These are phyloP conservation scores for Cosmia pyralina DNA, from an alignment of 2,888 invertebrate genomes.

Conservation along the genomic window DNA sequence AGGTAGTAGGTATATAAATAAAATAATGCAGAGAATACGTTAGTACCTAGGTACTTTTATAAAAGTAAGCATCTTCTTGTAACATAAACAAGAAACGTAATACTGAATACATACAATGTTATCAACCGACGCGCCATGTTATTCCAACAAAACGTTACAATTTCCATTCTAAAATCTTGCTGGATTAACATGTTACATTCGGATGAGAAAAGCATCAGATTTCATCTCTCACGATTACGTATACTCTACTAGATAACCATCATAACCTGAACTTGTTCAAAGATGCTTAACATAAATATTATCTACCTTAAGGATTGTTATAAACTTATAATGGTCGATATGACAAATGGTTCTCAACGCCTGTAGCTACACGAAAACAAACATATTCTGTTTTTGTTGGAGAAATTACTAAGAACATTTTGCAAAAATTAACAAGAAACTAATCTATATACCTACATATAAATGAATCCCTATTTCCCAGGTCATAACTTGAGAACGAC, in stretches of 20 bases:
- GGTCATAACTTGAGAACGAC: too few species aligned
- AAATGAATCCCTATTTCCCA: too few species aligned
- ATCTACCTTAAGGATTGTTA: too few species aligned
- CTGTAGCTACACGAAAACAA: too few species aligned
- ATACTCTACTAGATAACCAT: neutral
- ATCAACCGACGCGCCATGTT: conserved; percentile 27
- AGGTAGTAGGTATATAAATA: conserved; percentile 3
- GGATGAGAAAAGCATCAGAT: conserved; percentile 29
- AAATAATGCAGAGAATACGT: conserved; percentile 1
- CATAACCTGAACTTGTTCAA: too few species aligned
- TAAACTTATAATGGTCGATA: too few species aligned
- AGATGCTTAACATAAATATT: too few species aligned
- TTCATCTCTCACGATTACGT: conserved; percentile 21
- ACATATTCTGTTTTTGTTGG: too few species aligned
- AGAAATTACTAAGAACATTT: too few species aligned
- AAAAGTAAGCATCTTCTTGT: conserved; percentile 11
- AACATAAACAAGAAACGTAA: conserved; percentile 33
- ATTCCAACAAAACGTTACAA: conserved; percentile 24
- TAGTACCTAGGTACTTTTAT: neutral
- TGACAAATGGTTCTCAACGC: too few species aligned
- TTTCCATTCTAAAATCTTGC: conserved; percentile 35
- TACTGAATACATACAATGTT: conserved; percentile 30
- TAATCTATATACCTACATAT: too few species aligned
- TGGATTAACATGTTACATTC: conserved; percentile 29
- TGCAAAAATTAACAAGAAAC: too few species aligned